Evolutionary conservation across 1,140 invertebrate species (phyloP), one percentile per base, ranked within the genome.

Genomic region (Sesamia nonagrioides): DNA sequence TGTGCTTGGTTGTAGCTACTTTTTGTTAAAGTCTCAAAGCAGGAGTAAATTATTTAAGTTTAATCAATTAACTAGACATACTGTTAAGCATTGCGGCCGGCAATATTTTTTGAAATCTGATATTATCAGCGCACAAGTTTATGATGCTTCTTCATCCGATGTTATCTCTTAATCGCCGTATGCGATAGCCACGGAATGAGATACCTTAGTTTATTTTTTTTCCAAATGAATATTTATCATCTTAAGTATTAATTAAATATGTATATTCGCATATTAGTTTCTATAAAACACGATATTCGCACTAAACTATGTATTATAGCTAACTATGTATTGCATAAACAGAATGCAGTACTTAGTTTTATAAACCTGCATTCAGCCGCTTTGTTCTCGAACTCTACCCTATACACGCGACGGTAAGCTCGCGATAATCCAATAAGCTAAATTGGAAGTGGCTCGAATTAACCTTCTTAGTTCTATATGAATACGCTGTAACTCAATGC

Each of bases 351-450:
- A 33, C 37, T 42, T 68, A 45, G 63, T 42, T 66, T 66, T 45
- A 68, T 6, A 68, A 35, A 11, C 18, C 17, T 68, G 42, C 63
- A 68, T 48, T 45, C 42, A 45, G 17, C 37, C 17, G 33, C 18
- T 63, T 7, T 42, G 33, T 71, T 52, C 27, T 48, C 72, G 17
- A 6, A 50, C 40, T 48, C 33, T 50, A 63, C 69, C 40, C 17
- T 21, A 68, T 68, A 68, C 42, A 15, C 40, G 63, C 63, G 40
- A 17, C 40, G 45, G 37, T 18, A 61, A 72, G 54, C 79, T 35
- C 66, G 77, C 56, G 79, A 72, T 88, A 88, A 91, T 88, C 88
- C 88, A 90, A 89, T 90, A 88, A 88, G 80, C 84, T 76, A 78
- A 76, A 87, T 86, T 84, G 82, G 80, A 84, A 83, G 83, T 78